These are phyloP conservation scores for Amphipyra tragopoginis DNA, from an alignment of 2,888 invertebrate species.

Conservation along the genomic window DNA sequence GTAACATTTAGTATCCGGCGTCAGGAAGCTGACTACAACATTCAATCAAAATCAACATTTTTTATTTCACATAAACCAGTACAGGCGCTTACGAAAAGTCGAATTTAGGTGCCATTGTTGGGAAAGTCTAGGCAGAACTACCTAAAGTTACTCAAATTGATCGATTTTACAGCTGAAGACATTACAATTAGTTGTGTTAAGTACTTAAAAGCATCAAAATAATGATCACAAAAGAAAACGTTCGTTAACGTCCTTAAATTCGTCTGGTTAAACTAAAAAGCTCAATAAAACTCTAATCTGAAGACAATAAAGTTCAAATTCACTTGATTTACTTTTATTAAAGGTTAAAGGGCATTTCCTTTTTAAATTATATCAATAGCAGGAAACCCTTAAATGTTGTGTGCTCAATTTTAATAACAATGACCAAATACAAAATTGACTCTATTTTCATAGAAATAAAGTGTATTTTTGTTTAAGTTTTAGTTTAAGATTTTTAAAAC, in stretches of 20 bases:
- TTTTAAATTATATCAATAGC: slow-evolving; percentile 65
- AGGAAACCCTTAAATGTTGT: slow-evolving; percentile 63
- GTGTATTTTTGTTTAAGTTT: slow-evolving; percentile 7
- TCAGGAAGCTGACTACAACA: no score
- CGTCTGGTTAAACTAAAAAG: background rate
- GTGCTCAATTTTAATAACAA: slow-evolving; percentile 54
- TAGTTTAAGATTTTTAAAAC: slow-evolving; percentile 7
- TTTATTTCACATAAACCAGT: no score
- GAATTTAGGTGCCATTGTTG: no score
- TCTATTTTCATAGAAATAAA: rapidly evolving
- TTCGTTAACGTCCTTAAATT: background rate
- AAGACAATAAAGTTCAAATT: slow-evolving; percentile 7
- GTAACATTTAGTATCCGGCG: no score
- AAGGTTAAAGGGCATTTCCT: slow-evolving; percentile 59
- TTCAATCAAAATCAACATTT: no score
- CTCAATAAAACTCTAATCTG: background rate
- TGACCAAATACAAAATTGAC: background rate
- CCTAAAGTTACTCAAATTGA: no score
- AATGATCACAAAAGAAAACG: background rate
- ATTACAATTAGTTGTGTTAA: no score
- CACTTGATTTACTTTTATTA: background rate
- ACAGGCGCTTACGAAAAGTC: no score
- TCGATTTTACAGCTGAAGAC: no score
- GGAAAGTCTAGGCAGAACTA: no score
- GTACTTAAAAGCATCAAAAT: no score